Base-by-base conservation (phyloP, 2,797 vertebrate species). In the Peromyscus attwateri region DNA sequence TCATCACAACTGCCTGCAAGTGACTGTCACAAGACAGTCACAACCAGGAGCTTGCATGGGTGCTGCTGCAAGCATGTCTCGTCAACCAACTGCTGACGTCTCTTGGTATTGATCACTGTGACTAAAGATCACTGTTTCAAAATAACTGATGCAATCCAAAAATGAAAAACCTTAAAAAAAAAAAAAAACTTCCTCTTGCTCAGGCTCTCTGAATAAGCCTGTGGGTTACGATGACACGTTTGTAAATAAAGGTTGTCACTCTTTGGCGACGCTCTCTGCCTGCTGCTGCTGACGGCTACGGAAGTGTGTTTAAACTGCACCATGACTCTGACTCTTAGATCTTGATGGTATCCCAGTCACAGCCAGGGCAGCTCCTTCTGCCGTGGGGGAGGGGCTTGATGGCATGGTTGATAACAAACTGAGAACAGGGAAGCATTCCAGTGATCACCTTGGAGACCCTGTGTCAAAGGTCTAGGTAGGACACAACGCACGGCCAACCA, bases 311-410 rank as follows among this genome's bases (percentile, higher is more conserved):
- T 31, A 49, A 62, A 37, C 64, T 6, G 1, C 40, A 19, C 66
- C 0, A 1, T 34, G 55, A 4, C 5, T 19, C 0, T 11, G 27
- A 55, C 5, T 12, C 29, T 62, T 0, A 49, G 31, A 13, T 19
- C 81, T 31, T 21, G 40, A 12, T 1, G 17, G 37, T 0, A 4
- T 43, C 71, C 27, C 17, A 64, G 34, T n/a, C n/a, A n/a, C n/a
- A n/a, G n/a, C 17, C 19, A 43, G 62, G 34, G 4, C n/a, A 23
- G 66, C 19, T 62, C 55, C 3, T 34, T n/a, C 62, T 13, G 14
- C 23, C 60, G 0, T 23, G 52, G 5, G 70, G n/a, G 21, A 40
- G 5, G 70, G n/a, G 17, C 27, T 71, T 40, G 31, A 29, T 49
- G 1, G 23, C 9, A 11, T 19, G 17, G 21, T 1, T 7, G 31